These are phyloP conservation scores for Zoanthus sansibaricus DNA, from an alignment of 92 coral and sea anemone species.

Conservation along the genomic window DNA sequence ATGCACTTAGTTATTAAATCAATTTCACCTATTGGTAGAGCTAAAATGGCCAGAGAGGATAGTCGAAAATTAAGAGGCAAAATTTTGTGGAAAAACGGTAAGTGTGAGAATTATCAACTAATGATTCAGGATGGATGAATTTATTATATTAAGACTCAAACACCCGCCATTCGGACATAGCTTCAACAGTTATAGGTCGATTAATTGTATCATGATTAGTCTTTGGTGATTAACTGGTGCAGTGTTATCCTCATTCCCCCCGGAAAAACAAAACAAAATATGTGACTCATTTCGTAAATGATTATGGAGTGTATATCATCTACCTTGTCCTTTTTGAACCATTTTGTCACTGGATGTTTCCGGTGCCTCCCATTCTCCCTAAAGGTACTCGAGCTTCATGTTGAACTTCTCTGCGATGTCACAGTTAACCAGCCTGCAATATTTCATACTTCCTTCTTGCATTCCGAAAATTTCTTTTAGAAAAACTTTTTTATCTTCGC, in stretches of 20 bases:
- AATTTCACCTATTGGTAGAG: neutral
- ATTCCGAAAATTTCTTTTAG: slow-evolving; percentile 60
- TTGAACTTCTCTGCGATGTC: slow-evolving; percentile 59
- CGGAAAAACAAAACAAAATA: neutral
- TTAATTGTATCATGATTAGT: neutral
- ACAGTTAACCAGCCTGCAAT: slow-evolving; percentile 60
- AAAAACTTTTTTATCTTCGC: slow-evolving; percentile 31
- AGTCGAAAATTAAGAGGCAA: too few species aligned
- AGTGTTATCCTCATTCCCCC: neutral
- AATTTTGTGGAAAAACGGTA: too few species aligned
- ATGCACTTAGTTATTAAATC: neutral
- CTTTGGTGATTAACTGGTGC: neutral
- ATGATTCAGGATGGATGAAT: too few species aligned
- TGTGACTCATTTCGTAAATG: neutral
- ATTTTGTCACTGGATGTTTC: neutral
- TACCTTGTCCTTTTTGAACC: slow-evolving; percentile 38
- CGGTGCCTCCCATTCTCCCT: slow-evolving; percentile 42
- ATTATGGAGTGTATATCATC: neutral
- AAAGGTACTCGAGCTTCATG: neutral
- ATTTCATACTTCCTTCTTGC: slow-evolving; percentile 57
- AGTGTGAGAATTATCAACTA: too few species aligned
- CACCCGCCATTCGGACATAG: too few species aligned
- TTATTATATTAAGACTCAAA: too few species aligned
- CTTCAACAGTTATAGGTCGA: too few species aligned
- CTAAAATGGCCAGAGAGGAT: neutral